Percentiles rank a stretch among this genome's conserved stretches.
Evolutionary conservation across 2,797 vertebrate species (phyloP).

Genomic region (Bradypodion pumilum): DNA sequence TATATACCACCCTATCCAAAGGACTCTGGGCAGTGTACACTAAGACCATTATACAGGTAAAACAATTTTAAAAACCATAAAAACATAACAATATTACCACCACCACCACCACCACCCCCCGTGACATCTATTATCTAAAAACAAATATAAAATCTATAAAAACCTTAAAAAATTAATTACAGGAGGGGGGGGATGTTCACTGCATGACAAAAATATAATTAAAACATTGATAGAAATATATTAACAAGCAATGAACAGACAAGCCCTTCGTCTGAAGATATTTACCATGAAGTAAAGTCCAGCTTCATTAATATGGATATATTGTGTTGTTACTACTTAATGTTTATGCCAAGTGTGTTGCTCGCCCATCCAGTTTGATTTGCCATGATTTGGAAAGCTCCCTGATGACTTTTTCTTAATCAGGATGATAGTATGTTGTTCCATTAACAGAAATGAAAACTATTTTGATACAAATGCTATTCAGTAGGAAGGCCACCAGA

Average conservation of each 20-base stretch:
- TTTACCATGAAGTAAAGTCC: background rate
- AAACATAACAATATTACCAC: too few relatives aligned
- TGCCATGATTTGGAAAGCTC: conserved; percentile 18
- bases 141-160: too few relatives aligned
- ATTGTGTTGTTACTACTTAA: background rate
- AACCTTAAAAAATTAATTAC: too few relatives aligned
- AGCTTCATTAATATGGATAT: background rate
- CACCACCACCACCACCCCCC: too few relatives aligned
- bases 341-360: background rate
- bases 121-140: too few relatives aligned
- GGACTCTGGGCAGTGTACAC: too few relatives aligned
- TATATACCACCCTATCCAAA: too few relatives aligned
- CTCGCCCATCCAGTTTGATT: background rate
- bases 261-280: background rate
- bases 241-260: background rate
- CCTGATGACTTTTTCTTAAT: conserved; percentile 24
- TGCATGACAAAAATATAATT: background rate
- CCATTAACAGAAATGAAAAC: conserved; percentile 5
- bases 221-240: background rate
- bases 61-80: too few relatives aligned
- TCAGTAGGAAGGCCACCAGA: conserved; percentile 21
- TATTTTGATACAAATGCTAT: conserved; percentile 10
- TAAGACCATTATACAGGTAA: too few relatives aligned
- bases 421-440: conserved; percentile 36
- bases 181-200: too few relatives aligned